Conservation (phyloP, 2,113 vertebrate species). For the Chitala chitala region DNA sequence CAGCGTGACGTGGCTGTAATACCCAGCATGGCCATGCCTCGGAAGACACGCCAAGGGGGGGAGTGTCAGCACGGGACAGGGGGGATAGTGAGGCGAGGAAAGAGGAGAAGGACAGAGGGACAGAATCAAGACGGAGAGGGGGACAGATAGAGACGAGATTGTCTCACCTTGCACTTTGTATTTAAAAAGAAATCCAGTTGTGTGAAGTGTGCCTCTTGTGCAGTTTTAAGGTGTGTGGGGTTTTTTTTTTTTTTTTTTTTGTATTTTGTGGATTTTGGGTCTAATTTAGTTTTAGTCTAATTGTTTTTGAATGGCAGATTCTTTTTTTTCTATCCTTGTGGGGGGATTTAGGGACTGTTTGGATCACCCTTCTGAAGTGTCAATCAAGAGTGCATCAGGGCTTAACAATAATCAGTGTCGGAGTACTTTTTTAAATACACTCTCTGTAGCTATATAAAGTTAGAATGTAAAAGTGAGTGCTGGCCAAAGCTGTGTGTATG, state of each 20-base stretch:
- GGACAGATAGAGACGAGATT: conserved; percentile 56
- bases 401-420: neutral
- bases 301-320: too few relatives aligned
- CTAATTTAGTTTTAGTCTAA: too few relatives aligned
- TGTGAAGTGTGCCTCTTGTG: neutral
- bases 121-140: too few relatives aligned
- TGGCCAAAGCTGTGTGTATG: too few relatives aligned
- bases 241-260: conserved; percentile 13
- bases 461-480: conserved; percentile 50
- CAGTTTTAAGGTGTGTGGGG: neutral
- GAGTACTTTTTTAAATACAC: too few relatives aligned
- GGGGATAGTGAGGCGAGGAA: too few relatives aligned
- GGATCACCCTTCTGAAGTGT: neutral
- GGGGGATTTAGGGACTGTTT: neutral
- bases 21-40: too few relatives aligned
- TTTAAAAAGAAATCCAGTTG: conserved; percentile 9
- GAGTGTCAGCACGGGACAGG: neutral
- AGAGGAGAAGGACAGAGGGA: too few relatives aligned
- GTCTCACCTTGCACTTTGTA: conserved; percentile 80
- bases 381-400: neutral
- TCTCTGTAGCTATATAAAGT: neutral
- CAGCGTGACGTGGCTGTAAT: too few relatives aligned
- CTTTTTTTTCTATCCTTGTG: conserved; percentile 64
- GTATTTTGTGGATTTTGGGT: too few relatives aligned
- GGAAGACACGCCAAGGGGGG: neutral